Evolutionary conservation across 2,888 invertebrate genomes (phyloP).

Genomic region (Didymodactylos carnosus): DNA sequence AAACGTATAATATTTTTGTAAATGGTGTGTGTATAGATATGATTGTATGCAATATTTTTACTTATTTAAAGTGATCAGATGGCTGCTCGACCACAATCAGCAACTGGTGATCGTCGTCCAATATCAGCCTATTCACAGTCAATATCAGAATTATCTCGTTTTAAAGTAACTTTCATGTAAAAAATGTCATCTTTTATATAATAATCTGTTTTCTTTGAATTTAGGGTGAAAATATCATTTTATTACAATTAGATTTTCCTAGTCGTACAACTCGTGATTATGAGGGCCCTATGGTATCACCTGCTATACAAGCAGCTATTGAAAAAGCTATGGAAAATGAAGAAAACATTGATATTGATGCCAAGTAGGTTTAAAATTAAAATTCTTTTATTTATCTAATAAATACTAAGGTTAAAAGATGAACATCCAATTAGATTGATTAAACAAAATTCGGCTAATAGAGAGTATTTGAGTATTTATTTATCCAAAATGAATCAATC

Average conservation of each 20-base stretch:
- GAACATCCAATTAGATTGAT: too few species aligned
- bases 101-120: conserved; percentile 45
- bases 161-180: conserved; percentile 27
- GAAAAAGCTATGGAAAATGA: conserved; percentile 45
- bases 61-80: conserved; percentile 17
- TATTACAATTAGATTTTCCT: conserved; percentile 54
- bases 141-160: conserved; percentile 27
- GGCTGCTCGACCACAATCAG: conserved; percentile 46
- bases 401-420: too few species aligned
- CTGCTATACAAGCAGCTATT: conserved; percentile 48
- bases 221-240: conserved; percentile 50
- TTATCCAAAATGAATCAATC: too few species aligned
- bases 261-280: conserved; percentile 56
- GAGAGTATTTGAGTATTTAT: too few species aligned
- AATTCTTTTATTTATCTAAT: too few species aligned
- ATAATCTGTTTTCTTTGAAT: background rate
- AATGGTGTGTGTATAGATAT: background rate
- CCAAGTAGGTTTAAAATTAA: too few species aligned
- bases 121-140: conserved; percentile 42
- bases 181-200: too few species aligned
- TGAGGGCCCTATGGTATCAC: conserved; percentile 49
- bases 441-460: too few species aligned
- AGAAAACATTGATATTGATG: conserved; percentile 33
- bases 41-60: too few species aligned
- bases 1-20: conserved; percentile 21